A percentile compares a stretch with the other conserved stretches of the same genome.
phyloP scores from a whole-genome alignment of 2,888 invertebrate species.

The Automeris io region DNA sequence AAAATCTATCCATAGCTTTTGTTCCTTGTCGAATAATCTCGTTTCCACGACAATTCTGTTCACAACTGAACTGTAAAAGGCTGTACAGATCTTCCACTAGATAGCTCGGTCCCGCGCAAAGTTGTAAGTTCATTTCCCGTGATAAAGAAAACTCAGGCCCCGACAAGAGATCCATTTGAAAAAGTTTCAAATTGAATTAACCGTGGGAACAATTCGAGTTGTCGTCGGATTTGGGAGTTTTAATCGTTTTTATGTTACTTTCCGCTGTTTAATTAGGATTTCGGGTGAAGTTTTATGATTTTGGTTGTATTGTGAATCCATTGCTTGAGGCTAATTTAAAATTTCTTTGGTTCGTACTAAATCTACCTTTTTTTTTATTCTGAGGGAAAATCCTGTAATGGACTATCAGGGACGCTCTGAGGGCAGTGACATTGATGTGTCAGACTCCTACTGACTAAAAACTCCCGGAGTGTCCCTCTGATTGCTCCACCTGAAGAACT shows the following conservation, averaged over 20 bases:
- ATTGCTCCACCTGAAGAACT: too few relatives aligned
- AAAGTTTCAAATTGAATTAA: slow-evolving; percentile 35
- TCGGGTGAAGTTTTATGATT: slow-evolving; percentile 1
- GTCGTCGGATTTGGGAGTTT: slow-evolving; percentile 21
- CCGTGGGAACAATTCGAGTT: slow-evolving; percentile 27
- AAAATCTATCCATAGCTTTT: too few relatives aligned
- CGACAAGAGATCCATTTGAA: slow-evolving; percentile 14
- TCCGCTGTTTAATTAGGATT: slow-evolving; percentile 1
- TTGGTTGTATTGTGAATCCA: slow-evolving; percentile 1
- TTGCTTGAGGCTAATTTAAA: too few relatives aligned
- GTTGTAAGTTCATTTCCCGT: slow-evolving; percentile 19
- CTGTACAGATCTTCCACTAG: slow-evolving; percentile 11
- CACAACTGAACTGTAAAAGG: slow-evolving; percentile 5
- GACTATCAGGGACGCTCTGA: too few relatives aligned
- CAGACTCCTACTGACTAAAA: too few relatives aligned
- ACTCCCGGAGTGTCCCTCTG: too few relatives aligned
- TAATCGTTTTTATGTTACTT: slow-evolving; percentile 11
- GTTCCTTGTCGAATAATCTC: too few relatives aligned
- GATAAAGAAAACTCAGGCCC: slow-evolving; percentile 11
- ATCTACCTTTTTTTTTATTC: too few relatives aligned
- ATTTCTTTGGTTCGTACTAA: too few relatives aligned
- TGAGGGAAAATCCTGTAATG: too few relatives aligned
- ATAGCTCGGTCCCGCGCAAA: slow-evolving; percentile 9
- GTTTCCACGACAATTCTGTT: neutral
- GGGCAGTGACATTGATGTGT: too few relatives aligned